Evolutionary conservation across 2,113 vertebrate genomes (phyloP).

Genomic region (Lutjanus erythropterus): DNA sequence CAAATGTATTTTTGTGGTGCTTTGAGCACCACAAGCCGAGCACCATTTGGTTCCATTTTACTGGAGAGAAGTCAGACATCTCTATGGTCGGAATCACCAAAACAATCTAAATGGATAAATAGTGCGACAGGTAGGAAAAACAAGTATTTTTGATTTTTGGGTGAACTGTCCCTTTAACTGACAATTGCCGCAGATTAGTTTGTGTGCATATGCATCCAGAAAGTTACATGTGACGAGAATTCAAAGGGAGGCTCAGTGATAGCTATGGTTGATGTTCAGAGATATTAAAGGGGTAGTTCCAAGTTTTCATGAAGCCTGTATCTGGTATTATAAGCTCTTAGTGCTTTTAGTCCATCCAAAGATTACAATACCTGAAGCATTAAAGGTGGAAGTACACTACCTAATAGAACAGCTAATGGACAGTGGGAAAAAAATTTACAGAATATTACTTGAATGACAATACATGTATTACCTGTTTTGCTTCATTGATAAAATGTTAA

Average conservation of each 20-base stretch:
- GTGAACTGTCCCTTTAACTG: no score
- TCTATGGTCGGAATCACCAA: no score
- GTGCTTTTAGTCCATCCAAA: slow-evolving; percentile 35
- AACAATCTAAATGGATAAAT: no score
- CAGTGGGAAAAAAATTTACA: not conserved
- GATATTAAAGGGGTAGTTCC: slow-evolving; percentile 59
- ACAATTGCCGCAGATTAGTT: slow-evolving; percentile 7
- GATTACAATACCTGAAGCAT: slow-evolving; percentile 25
- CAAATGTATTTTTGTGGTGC: no score
- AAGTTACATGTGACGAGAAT: slow-evolving; percentile 24
- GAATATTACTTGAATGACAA: slow-evolving; percentile 10
- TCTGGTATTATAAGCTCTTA: slow-evolving; percentile 7
- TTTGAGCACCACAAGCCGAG: no score
- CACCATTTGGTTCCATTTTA: no score
- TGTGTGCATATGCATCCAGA: slow-evolving; percentile 7
- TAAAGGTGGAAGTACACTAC: not conserved
- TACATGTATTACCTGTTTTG: slow-evolving; percentile 34
- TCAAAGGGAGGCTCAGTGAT: slow-evolving; percentile 43
- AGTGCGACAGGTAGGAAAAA: no score
- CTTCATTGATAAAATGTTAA: slow-evolving; percentile 22
- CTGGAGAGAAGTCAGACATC: no score
- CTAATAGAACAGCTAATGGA: not conserved
- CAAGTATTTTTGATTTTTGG: no score
- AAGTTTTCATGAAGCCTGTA: slow-evolving; percentile 23
- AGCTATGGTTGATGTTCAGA: slow-evolving; percentile 11